Base-by-base conservation (phyloP, 2,888 invertebrate species). In the Napeogenes inachia region DNA sequence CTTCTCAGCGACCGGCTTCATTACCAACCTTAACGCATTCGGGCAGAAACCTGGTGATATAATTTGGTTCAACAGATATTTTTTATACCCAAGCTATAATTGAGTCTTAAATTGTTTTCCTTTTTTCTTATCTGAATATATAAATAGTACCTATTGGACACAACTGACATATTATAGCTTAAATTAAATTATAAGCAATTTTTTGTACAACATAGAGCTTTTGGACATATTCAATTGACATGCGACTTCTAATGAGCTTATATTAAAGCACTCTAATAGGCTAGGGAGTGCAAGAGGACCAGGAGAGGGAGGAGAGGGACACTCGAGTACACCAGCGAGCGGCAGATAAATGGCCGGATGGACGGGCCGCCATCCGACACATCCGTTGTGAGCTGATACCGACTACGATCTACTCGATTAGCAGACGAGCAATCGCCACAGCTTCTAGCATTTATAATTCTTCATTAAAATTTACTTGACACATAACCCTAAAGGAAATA, bases 341-440 rank as follows among this genome's bases (percentile, higher is more conserved):
- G 76, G 70, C 77, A 76, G 75, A 75, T 78, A 76, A 77, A 78
- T 79, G 75, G 75, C 70, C 78, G 80, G 81, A 81, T 77, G 75
- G 63, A 57, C 74, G 68, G 67, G 70, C 65, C 72, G 76, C 75
- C 73, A 71, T 70, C 72, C 69, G 71, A 68, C 73, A 66, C 73
- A 73, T 60, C 60, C 60, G 60, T 13, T 38, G 55, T 35, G 54
- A 45, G 47, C 55, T 50, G 56, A 60, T 56, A 55, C 30, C 12
- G 38, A 56, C 45, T 13, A 35, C 45, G 30, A 30, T 50, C 13
- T 13, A 47, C 21, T 47, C 4, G 47, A 47, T 13, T 47, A 47
- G n/a, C 21, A 47, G 6, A n/a, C 13, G 38, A 46, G 13, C 13
- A 13, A 46, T 46, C 46, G n/a, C n/a, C 46, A 46, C n/a, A 13